Conservation (phyloP, 2,113 vertebrate genomes). For the Silurus asotus region DNA sequence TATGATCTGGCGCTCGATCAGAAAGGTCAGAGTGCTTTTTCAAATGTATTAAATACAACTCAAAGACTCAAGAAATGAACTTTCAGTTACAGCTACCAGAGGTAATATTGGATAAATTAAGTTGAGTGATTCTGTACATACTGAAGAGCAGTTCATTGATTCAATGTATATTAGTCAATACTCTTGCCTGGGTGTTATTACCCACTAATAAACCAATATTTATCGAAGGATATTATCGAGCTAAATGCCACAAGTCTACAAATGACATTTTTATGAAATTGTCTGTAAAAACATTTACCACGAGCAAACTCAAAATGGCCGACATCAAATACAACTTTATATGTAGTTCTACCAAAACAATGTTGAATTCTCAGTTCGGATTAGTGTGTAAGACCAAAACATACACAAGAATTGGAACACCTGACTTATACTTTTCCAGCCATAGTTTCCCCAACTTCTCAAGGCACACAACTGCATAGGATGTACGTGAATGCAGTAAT, state of each 20-base stretch:
- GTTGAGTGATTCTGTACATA: neutral
- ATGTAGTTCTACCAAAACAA: neutral
- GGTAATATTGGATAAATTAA: neutral
- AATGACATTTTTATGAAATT: conserved; percentile 1
- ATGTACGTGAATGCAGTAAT: too few relatives aligned
- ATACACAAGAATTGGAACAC: too few relatives aligned
- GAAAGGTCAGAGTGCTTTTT: neutral
- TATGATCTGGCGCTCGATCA: neutral
- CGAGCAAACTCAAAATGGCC: neutral
- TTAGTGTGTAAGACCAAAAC: neutral
- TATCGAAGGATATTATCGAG: conserved; percentile 42
- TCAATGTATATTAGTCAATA: neutral
- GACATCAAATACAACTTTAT: conserved; percentile 38
- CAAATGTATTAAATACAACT: neutral
- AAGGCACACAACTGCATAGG: too few relatives aligned
- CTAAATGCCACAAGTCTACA: neutral
- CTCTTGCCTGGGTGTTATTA: conserved; percentile 45
- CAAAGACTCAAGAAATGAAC: neutral
- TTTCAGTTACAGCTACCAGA: neutral
- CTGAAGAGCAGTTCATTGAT: neutral
- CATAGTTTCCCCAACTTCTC: too few relatives aligned
- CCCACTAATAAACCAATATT: neutral
- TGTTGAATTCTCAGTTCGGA: neutral
- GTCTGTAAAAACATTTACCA: neutral
- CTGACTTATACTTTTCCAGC: too few relatives aligned